Evolutionary conservation across 1,140 invertebrate species (phyloP).

Genomic region (Tetragonula clypearis): DNA sequence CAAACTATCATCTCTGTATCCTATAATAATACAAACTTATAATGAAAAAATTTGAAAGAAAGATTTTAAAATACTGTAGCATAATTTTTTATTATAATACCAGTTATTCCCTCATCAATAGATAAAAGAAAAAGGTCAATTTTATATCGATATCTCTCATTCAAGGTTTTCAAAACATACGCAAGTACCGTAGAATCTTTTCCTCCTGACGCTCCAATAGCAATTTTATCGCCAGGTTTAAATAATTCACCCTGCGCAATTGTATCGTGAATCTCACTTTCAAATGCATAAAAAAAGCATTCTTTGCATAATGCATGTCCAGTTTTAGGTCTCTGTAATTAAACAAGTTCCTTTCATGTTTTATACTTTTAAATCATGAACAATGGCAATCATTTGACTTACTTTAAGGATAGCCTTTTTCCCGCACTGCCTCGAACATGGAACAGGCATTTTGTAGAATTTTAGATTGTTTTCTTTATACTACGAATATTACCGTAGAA

Average conservation of each 20-base stretch:
- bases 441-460: slow-evolving; percentile 82
- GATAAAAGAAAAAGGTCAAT: slow-evolving; percentile 96
- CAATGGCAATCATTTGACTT: slow-evolving; percentile 51
- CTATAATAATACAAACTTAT: slow-evolving; percentile 77
- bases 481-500: background rate
- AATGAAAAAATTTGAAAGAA: background rate
- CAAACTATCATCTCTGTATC: slow-evolving; percentile 98
- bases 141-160: slow-evolving; percentile 95
- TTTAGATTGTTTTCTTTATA: background rate
- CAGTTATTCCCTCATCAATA: slow-evolving; percentile 99
- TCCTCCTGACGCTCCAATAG: slow-evolving; percentile 98
- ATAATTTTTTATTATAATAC: slow-evolving; percentile 70
- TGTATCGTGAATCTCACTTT: slow-evolving; percentile 98
- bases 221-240: slow-evolving; percentile 92
- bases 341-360: slow-evolving; percentile 30
- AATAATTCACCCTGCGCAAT: slow-evolving; percentile 94
- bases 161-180: slow-evolving; percentile 94
- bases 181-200: slow-evolving; percentile 99
- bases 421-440: slow-evolving; percentile 87
- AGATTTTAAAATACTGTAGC: background rate
- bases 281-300: slow-evolving; percentile 97
- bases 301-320: slow-evolving; percentile 96
- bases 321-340: slow-evolving; percentile 92
- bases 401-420: slow-evolving; percentile 89
- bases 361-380: slow-evolving; percentile 8